Base-by-base conservation (phyloP, 2,113 vertebrate genomes). In the Conger conger region DNA sequence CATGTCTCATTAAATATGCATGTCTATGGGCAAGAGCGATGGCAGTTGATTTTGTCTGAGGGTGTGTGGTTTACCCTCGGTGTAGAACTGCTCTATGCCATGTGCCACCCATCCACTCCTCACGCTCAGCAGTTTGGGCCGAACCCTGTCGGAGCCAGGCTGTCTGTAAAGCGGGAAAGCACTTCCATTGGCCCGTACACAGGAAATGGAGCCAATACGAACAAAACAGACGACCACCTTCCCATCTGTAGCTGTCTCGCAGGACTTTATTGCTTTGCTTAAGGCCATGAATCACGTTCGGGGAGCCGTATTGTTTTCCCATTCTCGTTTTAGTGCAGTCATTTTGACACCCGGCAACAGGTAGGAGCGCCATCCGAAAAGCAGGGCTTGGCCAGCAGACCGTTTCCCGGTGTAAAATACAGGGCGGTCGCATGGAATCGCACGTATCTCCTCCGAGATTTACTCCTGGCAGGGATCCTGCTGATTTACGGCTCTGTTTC, bases 401-500 rank as follows among this genome's bases (percentile, higher is more conserved):
- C 2, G 33, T 1, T 54, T 78, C 83, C 37, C 20, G 37, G 35
- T 23, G n/a, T 23, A 84, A 57, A 78, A 57, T 23, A 35, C 73
- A 20, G 30, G 78, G 77, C 37, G 80, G 83, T 37, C 33, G 78
- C 77, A 68, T 60, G 17, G 18, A 85, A 85, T 53, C 36, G 40
- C 36, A 82, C 37, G 42, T 37, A 45, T 68, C 63, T 40, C 68
- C 77, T 20, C 13, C 35, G n/a, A 78, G 54, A 83, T 83, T 84
- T 84, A 84, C 76, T 78, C 38, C 30, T 36, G 45, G 83, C 35
- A 35, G 40, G 33, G 53, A n/a, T 76, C n/a, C 63, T 50, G 53
- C 37, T 54, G 83, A 84, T 84, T 78, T 79, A 84, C 27, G 76
- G n/a, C 82, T 30, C 82, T 45, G 3, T 76, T 83, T 60, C 82